Conservation (phyloP, 2,888 invertebrate genomes). For the Rhamphomyia laevipes region DNA sequence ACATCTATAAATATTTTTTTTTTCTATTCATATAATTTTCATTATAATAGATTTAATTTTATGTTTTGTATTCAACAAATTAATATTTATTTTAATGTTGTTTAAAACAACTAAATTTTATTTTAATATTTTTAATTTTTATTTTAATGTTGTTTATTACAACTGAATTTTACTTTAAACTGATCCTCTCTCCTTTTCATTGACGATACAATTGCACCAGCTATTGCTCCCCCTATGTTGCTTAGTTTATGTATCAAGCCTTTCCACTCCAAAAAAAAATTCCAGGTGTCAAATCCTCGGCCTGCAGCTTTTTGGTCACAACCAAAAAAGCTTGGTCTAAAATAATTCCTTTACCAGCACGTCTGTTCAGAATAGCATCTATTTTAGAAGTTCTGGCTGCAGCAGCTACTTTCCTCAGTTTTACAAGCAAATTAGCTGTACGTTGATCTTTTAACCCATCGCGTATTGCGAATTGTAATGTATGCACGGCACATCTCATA, state of each 20-base stretch:
- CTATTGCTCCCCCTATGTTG: background rate
- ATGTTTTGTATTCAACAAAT: too few species aligned
- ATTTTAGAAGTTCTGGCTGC: conserved; percentile 1
- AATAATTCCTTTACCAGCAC: background rate
- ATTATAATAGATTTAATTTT: too few species aligned
- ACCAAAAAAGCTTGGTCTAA: background rate
- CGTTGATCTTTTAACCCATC: background rate
- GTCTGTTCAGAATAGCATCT: background rate
- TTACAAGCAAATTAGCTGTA: background rate
- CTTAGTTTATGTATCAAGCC: background rate
- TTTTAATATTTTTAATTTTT: too few species aligned
- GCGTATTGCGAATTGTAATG: background rate
- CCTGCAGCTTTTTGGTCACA: background rate
- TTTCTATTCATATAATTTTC: too few species aligned
- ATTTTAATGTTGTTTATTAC: too few species aligned
- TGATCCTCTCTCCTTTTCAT: background rate
- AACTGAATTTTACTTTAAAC: too few species aligned
- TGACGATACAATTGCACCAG: background rate
- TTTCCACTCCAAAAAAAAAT: background rate
- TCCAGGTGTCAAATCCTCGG: background rate
- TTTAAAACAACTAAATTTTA: too few species aligned
- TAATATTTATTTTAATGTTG: too few species aligned
- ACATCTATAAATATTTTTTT: too few species aligned
- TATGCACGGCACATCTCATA: conserved; percentile 1
- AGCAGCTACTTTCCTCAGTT: background rate